Evolutionary conservation across 2,888 invertebrate species (phyloP).

Genomic region (Ichneumoninae sp.): DNA sequence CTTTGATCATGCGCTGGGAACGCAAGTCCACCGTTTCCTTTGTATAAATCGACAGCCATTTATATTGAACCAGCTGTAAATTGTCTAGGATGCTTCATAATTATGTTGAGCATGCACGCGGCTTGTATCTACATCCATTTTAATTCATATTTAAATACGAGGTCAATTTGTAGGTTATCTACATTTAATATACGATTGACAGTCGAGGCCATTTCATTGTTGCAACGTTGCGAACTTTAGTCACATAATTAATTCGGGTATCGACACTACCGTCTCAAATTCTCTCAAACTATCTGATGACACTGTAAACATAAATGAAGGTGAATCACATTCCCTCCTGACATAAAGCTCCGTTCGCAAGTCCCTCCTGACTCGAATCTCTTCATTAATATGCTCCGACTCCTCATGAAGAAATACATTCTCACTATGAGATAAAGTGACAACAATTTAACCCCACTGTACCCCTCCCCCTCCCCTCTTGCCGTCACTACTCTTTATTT

Average conservation of each 20-base stretch:
- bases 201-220: no score
- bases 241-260: background rate
- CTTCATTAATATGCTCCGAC: slow-evolving; percentile 34
- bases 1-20: no score
- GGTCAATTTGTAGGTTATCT: no score
- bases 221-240: no score
- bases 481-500: background rate
- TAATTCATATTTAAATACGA: no score
- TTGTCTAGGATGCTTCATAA: no score
- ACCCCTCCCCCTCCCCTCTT: background rate
- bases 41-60: no score
- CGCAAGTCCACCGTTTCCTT: no score
- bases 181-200: no score
- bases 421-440: slow-evolving; percentile 8
- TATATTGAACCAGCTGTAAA: no score
- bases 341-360: slow-evolving; percentile 9
- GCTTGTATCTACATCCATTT: no score
- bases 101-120: no score
- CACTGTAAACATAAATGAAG: slow-evolving; percentile 5
- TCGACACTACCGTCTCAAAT: background rate
- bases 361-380: slow-evolving; percentile 13
- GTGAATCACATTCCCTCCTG: slow-evolving; percentile 2
- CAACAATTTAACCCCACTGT: slow-evolving; percentile 20
- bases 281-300: background rate
- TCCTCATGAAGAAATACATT: slow-evolving; percentile 34